Evolutionary conservation across 2,113 vertebrate species (phyloP).

Genomic region (Acanthochromis polyacanthus): DNA sequence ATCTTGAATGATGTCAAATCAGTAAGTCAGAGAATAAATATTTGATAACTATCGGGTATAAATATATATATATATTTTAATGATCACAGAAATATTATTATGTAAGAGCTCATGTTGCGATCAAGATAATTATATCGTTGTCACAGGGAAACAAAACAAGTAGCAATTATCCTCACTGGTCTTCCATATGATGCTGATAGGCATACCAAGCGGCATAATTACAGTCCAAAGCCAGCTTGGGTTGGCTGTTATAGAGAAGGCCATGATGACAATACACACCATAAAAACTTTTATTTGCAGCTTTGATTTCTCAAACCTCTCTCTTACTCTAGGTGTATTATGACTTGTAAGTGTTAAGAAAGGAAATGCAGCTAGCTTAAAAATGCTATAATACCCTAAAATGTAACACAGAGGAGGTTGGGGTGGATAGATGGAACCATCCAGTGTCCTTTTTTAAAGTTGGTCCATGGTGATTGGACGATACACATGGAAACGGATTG

Average conservation of each 20-base stretch:
- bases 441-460: no score
- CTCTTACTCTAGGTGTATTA: no score
- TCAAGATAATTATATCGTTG: constrained; percentile 32
- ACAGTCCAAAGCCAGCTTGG: not conserved
- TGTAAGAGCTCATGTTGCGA: constrained; percentile 5
- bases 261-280: not conserved
- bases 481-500: no score
- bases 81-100: constrained; percentile 4
- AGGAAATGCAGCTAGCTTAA: no score
- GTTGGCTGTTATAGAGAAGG: not conserved
- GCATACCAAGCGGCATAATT: constrained; percentile 25
- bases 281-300: not conserved
- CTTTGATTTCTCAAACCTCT: not conserved
- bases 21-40: not conserved
- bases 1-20: not conserved
- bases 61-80: not conserved
- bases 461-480: no score
- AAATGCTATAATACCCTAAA: no score
- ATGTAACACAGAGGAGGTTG: no score
- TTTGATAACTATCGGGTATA: not conserved
- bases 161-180: constrained; percentile 31
- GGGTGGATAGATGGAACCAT: not conserved
- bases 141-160: constrained; percentile 25
- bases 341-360: no score
- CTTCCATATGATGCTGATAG: constrained; percentile 17